Conservation (phyloP, 1,140 invertebrate genomes). For the Musca domestica region DNA sequence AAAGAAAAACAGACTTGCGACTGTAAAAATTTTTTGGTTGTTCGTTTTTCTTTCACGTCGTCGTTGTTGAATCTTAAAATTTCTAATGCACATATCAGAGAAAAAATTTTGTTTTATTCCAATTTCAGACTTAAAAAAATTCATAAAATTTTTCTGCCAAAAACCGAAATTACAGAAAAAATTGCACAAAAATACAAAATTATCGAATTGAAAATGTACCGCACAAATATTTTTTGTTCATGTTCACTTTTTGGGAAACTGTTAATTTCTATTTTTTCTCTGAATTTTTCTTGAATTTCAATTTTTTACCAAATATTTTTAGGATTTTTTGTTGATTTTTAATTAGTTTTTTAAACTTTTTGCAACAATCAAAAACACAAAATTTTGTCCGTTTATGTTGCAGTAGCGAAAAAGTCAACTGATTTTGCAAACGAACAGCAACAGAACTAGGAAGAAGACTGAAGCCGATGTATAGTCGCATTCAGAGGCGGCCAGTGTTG, state of each 20-base stretch:
- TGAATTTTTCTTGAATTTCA: conserved; percentile 42
- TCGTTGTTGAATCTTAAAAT: conserved; percentile 40
- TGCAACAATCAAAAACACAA: conserved; percentile 52
- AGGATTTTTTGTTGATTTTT: conserved; percentile 48
- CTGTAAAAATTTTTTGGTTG: conserved; percentile 42
- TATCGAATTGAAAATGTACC: conserved; percentile 26
- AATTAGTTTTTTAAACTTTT: conserved; percentile 49
- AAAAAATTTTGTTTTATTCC: conserved; percentile 51
- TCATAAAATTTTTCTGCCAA: conserved; percentile 39
- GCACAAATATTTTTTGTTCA: conserved; percentile 4
- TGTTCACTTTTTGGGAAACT: conserved; percentile 30
- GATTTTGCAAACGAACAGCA: conserved; percentile 50
- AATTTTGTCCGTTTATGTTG: conserved; percentile 52
- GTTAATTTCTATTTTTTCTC: conserved; percentile 44
- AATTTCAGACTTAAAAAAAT: conserved; percentile 34
- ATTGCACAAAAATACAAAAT: conserved; percentile 40
- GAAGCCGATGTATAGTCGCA: conserved; percentile 18
- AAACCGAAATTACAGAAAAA: conserved; percentile 48
- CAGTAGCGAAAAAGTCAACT: conserved; percentile 44
- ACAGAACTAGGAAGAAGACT: conserved; percentile 44
- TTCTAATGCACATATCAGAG: conserved; percentile 43
- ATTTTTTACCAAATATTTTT: conserved; percentile 47
- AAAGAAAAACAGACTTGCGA: conserved; percentile 51
- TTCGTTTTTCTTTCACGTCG: conserved; percentile 43
- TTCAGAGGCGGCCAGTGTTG: conserved; percentile 23